Base-by-base conservation (phyloP, 2,113 vertebrate genomes). In the Micromys minutus region DNA sequence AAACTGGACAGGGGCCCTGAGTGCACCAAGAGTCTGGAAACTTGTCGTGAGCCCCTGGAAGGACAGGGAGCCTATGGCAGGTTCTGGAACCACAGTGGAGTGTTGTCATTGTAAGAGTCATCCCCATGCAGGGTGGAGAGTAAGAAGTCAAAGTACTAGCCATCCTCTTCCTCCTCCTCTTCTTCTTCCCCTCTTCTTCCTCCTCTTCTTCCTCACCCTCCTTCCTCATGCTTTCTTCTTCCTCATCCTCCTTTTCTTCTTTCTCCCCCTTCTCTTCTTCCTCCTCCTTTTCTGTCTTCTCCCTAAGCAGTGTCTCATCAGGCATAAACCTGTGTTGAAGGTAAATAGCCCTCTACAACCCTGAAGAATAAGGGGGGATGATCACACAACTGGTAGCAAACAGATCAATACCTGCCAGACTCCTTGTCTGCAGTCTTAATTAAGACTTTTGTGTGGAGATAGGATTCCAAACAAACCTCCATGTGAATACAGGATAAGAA, bases 361-460 rank as follows among this genome's bases (percentile, higher is more conserved):
- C 2, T 65, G 89, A 96, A 89, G 3, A 75, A 0, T 47, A 50
- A 59, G 2, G 16, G 67, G 80, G 47, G 9, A 42, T 10, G 21
- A 8, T 26, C 52, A 61, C 12, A 7, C 24, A 10, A 45, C 75
- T 80, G 22, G 92, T 21, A 80, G 8, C n/a, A 59, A 91, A 94
- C 61, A 85, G 34, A 39, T 71, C 87, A 50, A 45, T 55, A 55
- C 76, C 39, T 19, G 39, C 34, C n/a, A 65, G 34, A 17, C 90
- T 77, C 57, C 57, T 90, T 92, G 72, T 96, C 67, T 50, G 65
- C 31, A 96, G 61, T 59, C 79, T 59, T 77, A 42, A 75, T 55
- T 84, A 57, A 90, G 80, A 92, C 42, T 72, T 90, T 29, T 26
- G 15, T 57, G 16, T 87, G 55, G 76, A 91, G 84, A 72, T 45